These are phyloP conservation scores for Brachyptera putata DNA, from an alignment of 2,888 invertebrate species.

Conservation along the genomic window DNA sequence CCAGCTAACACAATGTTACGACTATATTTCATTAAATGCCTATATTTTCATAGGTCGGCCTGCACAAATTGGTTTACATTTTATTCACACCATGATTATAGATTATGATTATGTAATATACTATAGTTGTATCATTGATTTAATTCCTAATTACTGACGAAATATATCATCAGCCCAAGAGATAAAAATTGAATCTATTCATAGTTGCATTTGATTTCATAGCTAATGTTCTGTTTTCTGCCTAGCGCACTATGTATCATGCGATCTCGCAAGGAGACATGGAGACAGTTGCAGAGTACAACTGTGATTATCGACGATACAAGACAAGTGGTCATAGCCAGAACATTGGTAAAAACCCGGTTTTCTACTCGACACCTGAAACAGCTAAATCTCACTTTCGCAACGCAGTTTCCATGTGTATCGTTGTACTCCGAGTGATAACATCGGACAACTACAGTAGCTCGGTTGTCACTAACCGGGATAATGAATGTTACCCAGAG, in stretches of 20 bases:
- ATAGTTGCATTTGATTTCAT: no score
- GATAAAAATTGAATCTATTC: no score
- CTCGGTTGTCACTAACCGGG: not conserved
- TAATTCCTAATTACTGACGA: no score
- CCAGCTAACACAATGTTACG: no score
- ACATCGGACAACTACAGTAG: not conserved
- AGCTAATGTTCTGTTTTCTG: not conserved
- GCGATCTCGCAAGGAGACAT: conserved; percentile 2
- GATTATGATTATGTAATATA: no score
- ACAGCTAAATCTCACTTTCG: not conserved
- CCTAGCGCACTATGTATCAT: conserved; percentile 7
- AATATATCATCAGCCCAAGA: no score
- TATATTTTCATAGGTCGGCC: no score
- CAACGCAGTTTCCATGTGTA: not conserved
- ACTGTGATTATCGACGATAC: conserved; percentile 24
- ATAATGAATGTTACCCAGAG: conserved; percentile 27
- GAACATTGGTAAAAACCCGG: not conserved
- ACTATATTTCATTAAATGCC: no score
- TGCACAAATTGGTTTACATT: no score
- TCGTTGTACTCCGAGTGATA: conserved; percentile 7
- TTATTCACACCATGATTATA: no score
- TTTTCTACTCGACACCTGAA: not conserved
- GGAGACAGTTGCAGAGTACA: conserved; percentile 17
- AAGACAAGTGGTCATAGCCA: not conserved
- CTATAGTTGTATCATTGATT: no score